Base-by-base conservation (phyloP, 1,140 invertebrate species). In the Drosophila watanabei region DNA sequence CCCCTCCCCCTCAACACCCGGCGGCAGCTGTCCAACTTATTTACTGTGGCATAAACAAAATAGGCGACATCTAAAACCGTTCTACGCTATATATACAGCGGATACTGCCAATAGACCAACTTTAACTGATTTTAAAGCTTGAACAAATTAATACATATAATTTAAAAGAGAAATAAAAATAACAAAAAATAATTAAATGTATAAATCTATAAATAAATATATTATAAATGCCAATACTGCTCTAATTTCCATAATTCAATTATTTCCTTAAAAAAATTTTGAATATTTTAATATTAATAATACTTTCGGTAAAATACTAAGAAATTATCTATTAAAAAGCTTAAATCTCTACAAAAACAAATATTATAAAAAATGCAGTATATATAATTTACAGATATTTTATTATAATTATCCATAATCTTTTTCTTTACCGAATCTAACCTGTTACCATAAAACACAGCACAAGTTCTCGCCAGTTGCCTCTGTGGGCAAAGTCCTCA, bases 1-100 rank as follows among this genome's bases (percentile, higher is more conserved):
- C 39, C 18, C 30, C 24, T 3, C 24, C 24, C 1, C 24, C 24
- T 3, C 24, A n/a, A n/a, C n/a, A n/a, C 52, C 30, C 9, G 4
- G 18, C 5, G 11, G n/a, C 20, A 28, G 11, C 62, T 16, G 18
- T 37, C 33, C 28, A 32, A 4, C 18, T 13, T n/a, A 18, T 56
- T 20, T 37, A 32, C 68, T 13, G 20, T 18, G 32, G 33, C 49
- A 69, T 69, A 69, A 71, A 71, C 64, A 71, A 69, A 54, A 69
- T 66, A 24, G 37, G 37, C 13, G 68, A 71, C 32, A 70, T 33
- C 16, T 62, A 35, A 66, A 46, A 66, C 41, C 16, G 9, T 30
- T 35, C 8, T 4, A 9, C 6, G 7, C 1, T n/a, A 13, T 20
- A 30, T 1, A 28, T 57, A 43, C 57, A 30, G 35, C 8, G 7